Evolutionary conservation across 2,797 vertebrate genomes (phyloP).

Genomic region (Danio choprae): DNA sequence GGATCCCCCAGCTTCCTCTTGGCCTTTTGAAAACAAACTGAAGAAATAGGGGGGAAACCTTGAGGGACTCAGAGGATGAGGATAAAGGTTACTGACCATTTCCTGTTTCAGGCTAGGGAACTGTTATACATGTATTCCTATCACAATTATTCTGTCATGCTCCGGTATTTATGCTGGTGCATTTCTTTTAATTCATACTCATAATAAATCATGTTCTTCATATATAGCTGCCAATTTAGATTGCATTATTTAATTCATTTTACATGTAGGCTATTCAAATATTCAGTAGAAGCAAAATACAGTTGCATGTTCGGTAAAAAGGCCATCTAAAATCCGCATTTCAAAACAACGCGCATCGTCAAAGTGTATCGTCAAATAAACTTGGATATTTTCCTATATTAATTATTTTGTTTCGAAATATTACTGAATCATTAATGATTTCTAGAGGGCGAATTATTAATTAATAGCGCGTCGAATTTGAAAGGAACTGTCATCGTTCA

Average conservation of each 20-base stretch:
- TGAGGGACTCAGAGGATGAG: slow-evolving; percentile 55
- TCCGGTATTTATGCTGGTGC: not conserved
- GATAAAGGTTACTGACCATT: slow-evolving; percentile 71
- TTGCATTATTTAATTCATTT: not conserved
- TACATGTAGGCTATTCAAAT: no score
- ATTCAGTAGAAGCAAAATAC: not conserved
- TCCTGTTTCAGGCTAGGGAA: slow-evolving; percentile 65
- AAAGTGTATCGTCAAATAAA: not conserved
- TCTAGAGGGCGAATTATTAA: not conserved
- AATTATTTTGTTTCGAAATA: slow-evolving; percentile 2
- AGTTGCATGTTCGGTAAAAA: not conserved
- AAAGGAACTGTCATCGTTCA: not conserved
- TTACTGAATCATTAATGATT: not conserved
- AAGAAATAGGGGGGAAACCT: slow-evolving; percentile 57
- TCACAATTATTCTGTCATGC: not conserved
- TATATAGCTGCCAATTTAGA: not conserved
- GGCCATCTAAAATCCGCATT: not conserved
- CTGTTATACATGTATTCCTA: slow-evolving; percentile 31
- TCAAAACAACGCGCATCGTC: not conserved
- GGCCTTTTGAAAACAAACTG: slow-evolving; percentile 64
- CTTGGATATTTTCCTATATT: not conserved
- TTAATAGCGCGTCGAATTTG: not conserved
- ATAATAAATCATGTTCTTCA: not conserved
- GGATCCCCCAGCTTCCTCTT: slow-evolving; percentile 72
- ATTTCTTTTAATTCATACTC: not conserved